phyloP scores from a whole-genome alignment of 2,888 invertebrate species.

The Hydropsyche betteni region DNA sequence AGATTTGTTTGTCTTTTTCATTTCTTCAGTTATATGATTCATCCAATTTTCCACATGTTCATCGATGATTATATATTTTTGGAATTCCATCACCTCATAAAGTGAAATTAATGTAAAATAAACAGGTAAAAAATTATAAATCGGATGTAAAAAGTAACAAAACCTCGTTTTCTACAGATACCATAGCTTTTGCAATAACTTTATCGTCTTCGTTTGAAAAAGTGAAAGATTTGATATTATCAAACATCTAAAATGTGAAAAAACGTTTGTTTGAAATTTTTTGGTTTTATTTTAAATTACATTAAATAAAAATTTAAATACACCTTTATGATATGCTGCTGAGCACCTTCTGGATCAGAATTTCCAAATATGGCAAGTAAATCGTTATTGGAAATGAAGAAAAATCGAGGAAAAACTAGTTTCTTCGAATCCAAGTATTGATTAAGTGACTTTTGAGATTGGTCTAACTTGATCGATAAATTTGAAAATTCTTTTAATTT shows the following conservation, averaged over 20 bases:
- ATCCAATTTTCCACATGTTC: constrained; percentile 94
- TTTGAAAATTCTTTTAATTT: constrained; percentile 79
- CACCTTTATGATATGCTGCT: constrained; percentile 93
- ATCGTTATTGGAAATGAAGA: constrained; percentile 94
- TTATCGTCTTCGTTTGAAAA: constrained; percentile 74
- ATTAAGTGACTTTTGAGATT: constrained; percentile 90
- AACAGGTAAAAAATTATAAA: background rate
- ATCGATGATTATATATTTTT: constrained; percentile 73
- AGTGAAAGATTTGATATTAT: constrained; percentile 82
- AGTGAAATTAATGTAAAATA: constrained; percentile 38
- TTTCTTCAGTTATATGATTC: constrained; percentile 84
- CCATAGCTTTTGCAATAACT: constrained; percentile 80
- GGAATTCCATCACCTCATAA: constrained; percentile 77
- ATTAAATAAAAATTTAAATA: background rate
- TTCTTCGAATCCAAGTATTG: constrained; percentile 90
- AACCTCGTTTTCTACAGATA: constrained; percentile 87
- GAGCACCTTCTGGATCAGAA: constrained; percentile 83
- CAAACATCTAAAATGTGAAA: constrained; percentile 78
- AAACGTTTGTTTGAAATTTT: background rate
- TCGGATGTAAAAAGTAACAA: background rate
- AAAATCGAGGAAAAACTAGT: constrained; percentile 88
- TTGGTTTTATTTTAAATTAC: background rate
- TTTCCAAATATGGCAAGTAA: constrained; percentile 88
- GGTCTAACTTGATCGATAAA: constrained; percentile 80
- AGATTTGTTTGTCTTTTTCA: constrained; percentile 83